Percentiles rank a stretch among this genome's conserved stretches.
Conservation (phyloP, 2,113 vertebrate species). For the Poecilia latipinna region DNA sequence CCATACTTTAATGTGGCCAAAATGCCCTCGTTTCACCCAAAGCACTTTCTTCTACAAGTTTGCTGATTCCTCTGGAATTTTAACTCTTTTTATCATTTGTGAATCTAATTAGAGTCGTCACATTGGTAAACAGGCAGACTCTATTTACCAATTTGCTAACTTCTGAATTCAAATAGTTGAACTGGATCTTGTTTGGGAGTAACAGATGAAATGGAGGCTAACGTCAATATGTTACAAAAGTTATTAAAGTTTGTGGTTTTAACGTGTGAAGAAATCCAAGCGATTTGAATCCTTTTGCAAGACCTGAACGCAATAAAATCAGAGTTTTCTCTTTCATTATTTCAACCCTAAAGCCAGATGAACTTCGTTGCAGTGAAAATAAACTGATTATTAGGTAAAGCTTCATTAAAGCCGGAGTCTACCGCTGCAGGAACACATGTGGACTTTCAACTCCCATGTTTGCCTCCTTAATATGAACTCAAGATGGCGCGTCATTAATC, state of each 20-base stretch:
- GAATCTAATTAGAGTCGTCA: neutral
- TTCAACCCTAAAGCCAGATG: slow-evolving; percentile 22
- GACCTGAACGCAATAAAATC: neutral
- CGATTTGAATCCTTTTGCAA: neutral
- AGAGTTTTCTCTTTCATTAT: neutral
- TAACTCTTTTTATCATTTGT: neutral
- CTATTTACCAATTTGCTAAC: neutral
- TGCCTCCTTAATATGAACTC: slow-evolving; percentile 54
- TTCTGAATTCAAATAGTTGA: neutral
- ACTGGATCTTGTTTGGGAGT: no score
- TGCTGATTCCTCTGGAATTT: neutral
- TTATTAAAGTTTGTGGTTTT: neutral
- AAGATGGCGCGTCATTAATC: slow-evolving; percentile 67
- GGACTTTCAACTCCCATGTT: slow-evolving; percentile 44
- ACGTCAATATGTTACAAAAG: neutral
- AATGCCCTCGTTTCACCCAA: neutral
- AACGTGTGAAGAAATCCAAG: neutral
- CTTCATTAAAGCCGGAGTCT: slow-evolving; percentile 37
- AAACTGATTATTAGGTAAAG: slow-evolving; percentile 30
- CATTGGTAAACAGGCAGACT: neutral
- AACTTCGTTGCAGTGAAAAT: slow-evolving; percentile 52
- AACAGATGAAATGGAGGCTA: no score
- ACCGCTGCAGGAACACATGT: slow-evolving; percentile 63
- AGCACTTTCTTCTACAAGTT: neutral
- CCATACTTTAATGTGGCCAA: neutral